These are phyloP conservation scores for Eurystomus gularis DNA, from an alignment of 2,113 vertebrate genomes.

Conservation along the genomic window DNA sequence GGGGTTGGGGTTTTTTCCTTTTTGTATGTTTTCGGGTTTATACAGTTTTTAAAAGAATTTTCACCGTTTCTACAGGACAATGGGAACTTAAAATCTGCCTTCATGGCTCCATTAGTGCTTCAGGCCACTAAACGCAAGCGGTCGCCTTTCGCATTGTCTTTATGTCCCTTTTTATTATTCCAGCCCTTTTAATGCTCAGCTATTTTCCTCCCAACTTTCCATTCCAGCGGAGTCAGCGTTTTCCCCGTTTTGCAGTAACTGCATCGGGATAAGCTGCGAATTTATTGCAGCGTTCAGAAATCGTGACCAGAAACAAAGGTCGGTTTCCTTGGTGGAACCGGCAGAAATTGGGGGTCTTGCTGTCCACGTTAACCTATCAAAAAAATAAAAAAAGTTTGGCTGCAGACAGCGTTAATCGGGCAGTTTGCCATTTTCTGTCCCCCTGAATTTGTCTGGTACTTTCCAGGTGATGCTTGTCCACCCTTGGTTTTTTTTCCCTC, in stretches of 20 bases:
- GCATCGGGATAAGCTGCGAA: rapidly evolving
- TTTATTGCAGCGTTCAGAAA: neutral
- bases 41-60: neutral
- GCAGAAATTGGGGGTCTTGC: neutral
- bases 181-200: neutral
- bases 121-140: neutral
- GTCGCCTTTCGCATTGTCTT: neutral
- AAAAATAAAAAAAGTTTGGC: neutral
- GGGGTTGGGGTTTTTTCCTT: no score
- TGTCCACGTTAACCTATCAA: neutral
- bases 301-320: neutral
- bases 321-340: neutral
- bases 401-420: neutral
- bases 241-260: neutral
- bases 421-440: neutral
- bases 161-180: rapidly evolving
- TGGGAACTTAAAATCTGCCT: neutral
- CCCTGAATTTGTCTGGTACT: neutral
- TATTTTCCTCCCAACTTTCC: neutral
- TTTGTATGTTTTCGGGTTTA: rapidly evolving
- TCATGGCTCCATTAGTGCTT: neutral
- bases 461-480: neutral
- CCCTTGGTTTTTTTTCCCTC: neutral
- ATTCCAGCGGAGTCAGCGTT: neutral
- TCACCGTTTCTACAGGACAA: neutral